These are phyloP conservation scores for Wasmannia auropunctata DNA, from an alignment of 1,140 invertebrate species.

Conservation along the genomic window DNA sequence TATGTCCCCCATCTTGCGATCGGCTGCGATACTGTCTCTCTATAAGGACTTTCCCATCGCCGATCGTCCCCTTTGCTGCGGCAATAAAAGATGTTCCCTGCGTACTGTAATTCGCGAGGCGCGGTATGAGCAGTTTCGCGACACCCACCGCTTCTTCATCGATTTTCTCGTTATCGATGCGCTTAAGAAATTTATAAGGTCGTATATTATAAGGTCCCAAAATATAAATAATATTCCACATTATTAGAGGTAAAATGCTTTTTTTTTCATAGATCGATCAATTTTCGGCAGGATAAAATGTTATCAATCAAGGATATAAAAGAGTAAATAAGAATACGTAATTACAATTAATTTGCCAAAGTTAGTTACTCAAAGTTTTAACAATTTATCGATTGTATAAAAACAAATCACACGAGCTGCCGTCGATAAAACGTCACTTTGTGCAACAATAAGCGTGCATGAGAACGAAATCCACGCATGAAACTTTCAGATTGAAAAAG, in stretches of 20 bases:
- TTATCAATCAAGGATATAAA: neutral
- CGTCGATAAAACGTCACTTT: constrained; percentile 2
- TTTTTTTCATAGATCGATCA: neutral
- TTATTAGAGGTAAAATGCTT: neutral
- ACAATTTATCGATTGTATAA: neutral
- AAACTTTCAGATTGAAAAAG: constrained; percentile 36
- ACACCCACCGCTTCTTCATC: constrained; percentile 29
- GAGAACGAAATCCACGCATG: neutral
- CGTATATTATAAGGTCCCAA: neutral
- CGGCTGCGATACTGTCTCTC: constrained; percentile 6
- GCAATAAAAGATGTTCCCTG: constrained; percentile 33
- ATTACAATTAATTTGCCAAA: neutral
- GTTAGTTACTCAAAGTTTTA: neutral
- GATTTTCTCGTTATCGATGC: constrained; percentile 32
- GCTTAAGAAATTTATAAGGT: constrained; percentile 23
- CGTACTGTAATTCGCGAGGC: constrained; percentile 31
- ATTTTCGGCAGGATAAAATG: neutral
- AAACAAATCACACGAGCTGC: neutral
- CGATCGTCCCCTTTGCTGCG: neutral
- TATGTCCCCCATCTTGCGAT: neutral
- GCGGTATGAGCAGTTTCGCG: constrained; percentile 12
- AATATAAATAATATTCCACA: constrained; percentile 15
- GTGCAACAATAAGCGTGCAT: neutral
- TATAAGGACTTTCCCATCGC: neutral
- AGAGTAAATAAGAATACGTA: no score